phyloP scores from a whole-genome alignment of 1,140 invertebrate genomes.

The Maconellicoccus hirsutus region DNA sequence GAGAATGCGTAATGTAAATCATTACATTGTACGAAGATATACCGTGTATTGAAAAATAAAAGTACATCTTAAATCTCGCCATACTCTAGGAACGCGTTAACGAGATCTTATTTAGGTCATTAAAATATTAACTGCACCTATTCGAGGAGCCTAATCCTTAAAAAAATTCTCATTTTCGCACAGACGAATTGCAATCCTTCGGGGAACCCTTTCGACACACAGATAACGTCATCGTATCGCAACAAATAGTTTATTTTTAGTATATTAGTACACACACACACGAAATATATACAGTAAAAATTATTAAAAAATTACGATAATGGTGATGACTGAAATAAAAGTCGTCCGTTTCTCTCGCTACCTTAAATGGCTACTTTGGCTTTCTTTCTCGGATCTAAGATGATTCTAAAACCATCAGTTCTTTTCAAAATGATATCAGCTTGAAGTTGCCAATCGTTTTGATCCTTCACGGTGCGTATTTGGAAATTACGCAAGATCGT shows the following conservation, averaged over 20 bases:
- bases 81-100: too few relatives aligned
- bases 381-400: constrained; percentile 49
- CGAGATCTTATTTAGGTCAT: too few relatives aligned
- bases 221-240: neutral
- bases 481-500: constrained; percentile 74
- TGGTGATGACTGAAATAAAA: neutral
- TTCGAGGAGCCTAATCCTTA: too few relatives aligned
- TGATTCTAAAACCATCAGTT: constrained; percentile 59
- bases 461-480: constrained; percentile 50
- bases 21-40: too few relatives aligned
- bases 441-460: constrained; percentile 59
- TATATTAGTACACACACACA: neutral
- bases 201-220: neutral
- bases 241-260: neutral
- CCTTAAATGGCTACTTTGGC: neutral
- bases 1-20: too few relatives aligned
- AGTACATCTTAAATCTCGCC: too few relatives aligned
- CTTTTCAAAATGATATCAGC: constrained; percentile 74
- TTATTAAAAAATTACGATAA: neutral
- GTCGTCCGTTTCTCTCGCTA: neutral
- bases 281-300: neutral
- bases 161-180: too few relatives aligned
- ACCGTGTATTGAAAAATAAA: too few relatives aligned
- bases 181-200: too few relatives aligned
- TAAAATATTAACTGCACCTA: too few relatives aligned